Evolutionary conservation across 2,888 invertebrate genomes (phyloP).

Genomic region (Camptogramma bilineatum): DNA sequence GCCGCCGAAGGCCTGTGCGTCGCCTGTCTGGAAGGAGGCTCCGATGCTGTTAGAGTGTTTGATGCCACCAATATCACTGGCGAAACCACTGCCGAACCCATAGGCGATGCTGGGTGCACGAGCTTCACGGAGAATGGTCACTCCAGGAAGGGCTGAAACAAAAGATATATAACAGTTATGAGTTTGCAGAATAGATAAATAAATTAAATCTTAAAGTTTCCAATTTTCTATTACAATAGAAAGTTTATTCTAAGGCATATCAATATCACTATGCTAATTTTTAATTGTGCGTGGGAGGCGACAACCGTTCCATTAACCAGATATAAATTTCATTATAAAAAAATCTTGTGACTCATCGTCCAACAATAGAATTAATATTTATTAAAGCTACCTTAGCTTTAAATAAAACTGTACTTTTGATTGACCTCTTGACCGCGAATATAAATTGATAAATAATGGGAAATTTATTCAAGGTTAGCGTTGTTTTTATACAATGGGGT

Average conservation of each 20-base stretch:
- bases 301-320: constrained; percentile 1
- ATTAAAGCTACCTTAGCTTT: constrained; percentile 3
- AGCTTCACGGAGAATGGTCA: constrained; percentile 55
- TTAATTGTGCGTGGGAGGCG: constrained; percentile 9
- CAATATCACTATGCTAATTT: background rate
- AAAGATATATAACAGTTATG: background rate
- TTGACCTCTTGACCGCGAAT: constrained; percentile 32
- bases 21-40: constrained; percentile 66
- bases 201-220: background rate
- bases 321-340: constrained; percentile 2
- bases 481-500: constrained; percentile 34
- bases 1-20: constrained; percentile 66
- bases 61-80: constrained; percentile 75
- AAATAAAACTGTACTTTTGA: constrained; percentile 20
- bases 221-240: background rate
- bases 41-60: constrained; percentile 71
- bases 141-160: constrained; percentile 46
- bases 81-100: constrained; percentile 75
- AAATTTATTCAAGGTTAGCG: constrained; percentile 15
- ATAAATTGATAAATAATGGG: constrained; percentile 8
- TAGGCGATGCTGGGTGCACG: constrained; percentile 71
- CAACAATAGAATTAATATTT: constrained; percentile 16
- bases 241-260: background rate
- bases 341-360: background rate
- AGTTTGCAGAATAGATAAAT: background rate